A percentile compares a stretch with the other conserved stretches of the same genome.
phyloP scores from a whole-genome alignment of 2,888 invertebrate genomes.

The Euproctis similis region DNA sequence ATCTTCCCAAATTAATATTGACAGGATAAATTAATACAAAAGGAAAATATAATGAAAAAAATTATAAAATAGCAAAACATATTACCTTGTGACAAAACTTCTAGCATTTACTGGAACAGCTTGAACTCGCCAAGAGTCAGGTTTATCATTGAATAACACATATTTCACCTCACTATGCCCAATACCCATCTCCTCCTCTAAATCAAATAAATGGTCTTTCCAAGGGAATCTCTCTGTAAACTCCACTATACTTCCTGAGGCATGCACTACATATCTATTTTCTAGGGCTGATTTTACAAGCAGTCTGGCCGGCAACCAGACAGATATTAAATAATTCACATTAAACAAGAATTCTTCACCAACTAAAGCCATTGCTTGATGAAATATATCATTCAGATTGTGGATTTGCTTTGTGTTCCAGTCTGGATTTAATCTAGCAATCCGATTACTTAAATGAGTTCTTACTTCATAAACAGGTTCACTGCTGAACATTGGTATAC shows the following conservation, averaged over 20 bases:
- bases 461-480: slow-evolving; percentile 85
- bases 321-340: slow-evolving; percentile 77
- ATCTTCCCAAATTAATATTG: too few relatives aligned
- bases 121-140: slow-evolving; percentile 86
- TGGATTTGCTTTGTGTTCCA: slow-evolving; percentile 82
- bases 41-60: not conserved
- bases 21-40: too few relatives aligned
- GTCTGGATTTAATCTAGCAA: slow-evolving; percentile 85
- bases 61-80: slow-evolving; percentile 1
- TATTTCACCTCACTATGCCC: slow-evolving; percentile 80
- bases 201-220: slow-evolving; percentile 89
- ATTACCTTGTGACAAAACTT: slow-evolving; percentile 82
- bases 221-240: slow-evolving; percentile 87
- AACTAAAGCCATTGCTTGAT: slow-evolving; percentile 84
- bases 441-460: slow-evolving; percentile 85
- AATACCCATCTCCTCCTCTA: slow-evolving; percentile 85
- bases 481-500: slow-evolving; percentile 86
- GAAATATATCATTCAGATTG: slow-evolving; percentile 78
- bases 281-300: slow-evolving; percentile 84
- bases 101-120: slow-evolving; percentile 83
- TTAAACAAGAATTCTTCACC: slow-evolving; percentile 86
- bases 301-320: slow-evolving; percentile 92
- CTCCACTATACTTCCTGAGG: slow-evolving; percentile 87
- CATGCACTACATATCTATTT: slow-evolving; percentile 79
- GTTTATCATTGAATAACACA: slow-evolving; percentile 81